These are phyloP conservation scores for Callimorpha dominula DNA, from an alignment of 2,888 invertebrate genomes.

Conservation along the genomic window DNA sequence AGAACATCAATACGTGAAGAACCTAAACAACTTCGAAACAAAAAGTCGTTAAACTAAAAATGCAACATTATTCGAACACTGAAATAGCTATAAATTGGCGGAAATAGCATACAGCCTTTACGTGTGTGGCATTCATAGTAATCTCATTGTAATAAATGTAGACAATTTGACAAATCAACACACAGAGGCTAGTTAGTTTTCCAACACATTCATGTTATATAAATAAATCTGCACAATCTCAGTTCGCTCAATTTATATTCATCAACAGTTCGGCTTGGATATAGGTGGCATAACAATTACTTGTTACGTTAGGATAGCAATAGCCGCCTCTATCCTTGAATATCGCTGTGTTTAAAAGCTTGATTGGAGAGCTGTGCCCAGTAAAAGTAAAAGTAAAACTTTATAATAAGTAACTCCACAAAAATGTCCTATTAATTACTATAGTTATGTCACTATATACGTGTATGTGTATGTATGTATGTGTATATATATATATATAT, in stretches of 20 bases:
- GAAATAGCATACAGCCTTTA: slow-evolving; percentile 21
- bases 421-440: too few species aligned
- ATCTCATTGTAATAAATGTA: slow-evolving; percentile 12
- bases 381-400: too few species aligned
- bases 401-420: too few species aligned
- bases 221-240: background rate
- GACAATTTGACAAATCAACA: background rate
- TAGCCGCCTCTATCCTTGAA: background rate
- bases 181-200: background rate
- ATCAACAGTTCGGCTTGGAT: background rate
- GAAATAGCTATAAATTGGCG: slow-evolving; percentile 33
- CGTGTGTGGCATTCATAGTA: slow-evolving; percentile 40
- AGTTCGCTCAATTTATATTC: background rate
- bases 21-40: slow-evolving; percentile 4
- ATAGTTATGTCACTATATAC: too few species aligned
- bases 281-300: background rate
- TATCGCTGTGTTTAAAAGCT: too few species aligned
- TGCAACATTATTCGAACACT: slow-evolving; percentile 22
- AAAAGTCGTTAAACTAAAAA: slow-evolving; percentile 15
- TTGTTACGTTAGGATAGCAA: background rate
- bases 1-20: slow-evolving; percentile 13
- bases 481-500: too few species aligned
- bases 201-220: background rate
- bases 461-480: too few species aligned
- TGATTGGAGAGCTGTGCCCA: too few species aligned